Evolutionary conservation across 2,888 invertebrate species (phyloP), one percentile per base, ranked within the genome.

Genomic region (Oligia fasciuncula): DNA sequence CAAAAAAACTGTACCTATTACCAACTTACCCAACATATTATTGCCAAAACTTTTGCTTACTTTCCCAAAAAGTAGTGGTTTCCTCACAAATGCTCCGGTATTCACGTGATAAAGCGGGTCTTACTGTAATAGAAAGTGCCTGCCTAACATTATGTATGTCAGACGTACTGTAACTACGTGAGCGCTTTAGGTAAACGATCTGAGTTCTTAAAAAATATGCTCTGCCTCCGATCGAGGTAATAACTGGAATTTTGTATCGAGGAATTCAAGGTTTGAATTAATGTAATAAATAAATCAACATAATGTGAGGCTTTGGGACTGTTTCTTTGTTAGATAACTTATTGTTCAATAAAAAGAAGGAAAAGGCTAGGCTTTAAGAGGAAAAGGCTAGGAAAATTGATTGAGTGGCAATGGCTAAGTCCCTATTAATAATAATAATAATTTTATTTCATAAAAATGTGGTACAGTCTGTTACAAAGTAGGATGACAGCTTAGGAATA

Each of bases 61-160:
- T 35, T 51, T 5, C 17, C 1, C 35, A n/a, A 66, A 70, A 40
- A 62, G 14, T 23, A 13, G 43, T 60, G 46, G 51, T 51, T 71
- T 46, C 19, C 8, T 23, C 57, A 65, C 54, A 67, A 73, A 73
- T 13, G n/a, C 43, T 73, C 57, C 62, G 76, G 76, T 81, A 83
- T 82, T 85, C 85, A 85, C 62, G 72, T 77, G 83, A 85, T 82
- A 82, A 84, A 84, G 51, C 57, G 73, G 17, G 62, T n/a, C 23
- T 73, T 57, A 51, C 57, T 66, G 73, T 71, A 77, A 86, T 79
- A 80, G 70, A 83, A 83, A 86, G 65, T 82, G 57, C 69, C 63
- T 73, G 46, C 80, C 69, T 72, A 74, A 68, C 88, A 81, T 86
- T 88, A 86, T 73, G 60, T 88, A 88, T 88, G 81, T 79, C 81